phyloP scores from a whole-genome alignment of 2,797 vertebrate species.

The Alca torda region DNA sequence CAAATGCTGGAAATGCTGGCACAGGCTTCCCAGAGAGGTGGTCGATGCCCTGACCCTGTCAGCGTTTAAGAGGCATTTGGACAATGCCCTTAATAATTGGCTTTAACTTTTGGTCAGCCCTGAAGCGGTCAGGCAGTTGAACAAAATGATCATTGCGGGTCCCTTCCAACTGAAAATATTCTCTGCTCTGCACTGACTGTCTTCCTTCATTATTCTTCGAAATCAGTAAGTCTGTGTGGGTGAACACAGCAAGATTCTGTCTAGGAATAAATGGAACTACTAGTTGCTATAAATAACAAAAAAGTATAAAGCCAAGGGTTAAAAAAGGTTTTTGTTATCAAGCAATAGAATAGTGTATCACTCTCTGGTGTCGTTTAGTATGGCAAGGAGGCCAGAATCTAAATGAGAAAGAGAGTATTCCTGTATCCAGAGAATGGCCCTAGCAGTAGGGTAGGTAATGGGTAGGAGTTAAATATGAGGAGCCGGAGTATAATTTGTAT shows the following conservation, averaged over 20 bases:
- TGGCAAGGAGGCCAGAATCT: neutral
- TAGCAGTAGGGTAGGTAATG: neutral
- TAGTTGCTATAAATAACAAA: neutral
- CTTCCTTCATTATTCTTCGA: neutral
- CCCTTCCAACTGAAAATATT: neutral
- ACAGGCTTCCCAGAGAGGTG: neutral
- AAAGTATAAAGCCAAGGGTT: neutral
- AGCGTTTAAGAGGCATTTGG: neutral
- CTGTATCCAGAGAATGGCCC: neutral
- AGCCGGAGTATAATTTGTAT: neutral
- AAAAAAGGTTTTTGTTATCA: neutral
- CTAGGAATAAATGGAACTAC: neutral
- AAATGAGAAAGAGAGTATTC: neutral
- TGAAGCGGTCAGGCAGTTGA: neutral
- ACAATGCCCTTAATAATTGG: neutral
- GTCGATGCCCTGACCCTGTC: neutral
- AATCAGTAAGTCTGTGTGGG: neutral
- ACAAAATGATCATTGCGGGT: neutral
- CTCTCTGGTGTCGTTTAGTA: neutral
- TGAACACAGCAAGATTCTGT: neutral
- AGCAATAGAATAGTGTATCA: no score
- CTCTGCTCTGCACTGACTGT: neutral
- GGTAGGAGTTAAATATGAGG: neutral
- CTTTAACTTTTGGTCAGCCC: neutral
- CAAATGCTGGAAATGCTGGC: no score